Evolutionary conservation across 2,113 vertebrate species (phyloP).

Genomic region (Trematocara variabile): DNA sequence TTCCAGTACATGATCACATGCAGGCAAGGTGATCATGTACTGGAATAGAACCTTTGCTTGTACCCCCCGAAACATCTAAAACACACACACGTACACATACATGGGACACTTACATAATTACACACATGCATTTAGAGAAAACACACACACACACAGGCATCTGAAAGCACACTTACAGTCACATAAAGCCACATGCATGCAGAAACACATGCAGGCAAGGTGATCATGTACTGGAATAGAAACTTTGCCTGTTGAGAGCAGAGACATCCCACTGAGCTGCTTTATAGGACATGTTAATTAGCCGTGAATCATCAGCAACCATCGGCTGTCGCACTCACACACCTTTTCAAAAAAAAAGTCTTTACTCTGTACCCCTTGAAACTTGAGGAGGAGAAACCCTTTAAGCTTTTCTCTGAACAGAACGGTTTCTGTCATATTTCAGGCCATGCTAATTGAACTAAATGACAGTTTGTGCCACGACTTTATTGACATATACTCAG

Average conservation of each 20-base stretch:
- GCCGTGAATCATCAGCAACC: background rate
- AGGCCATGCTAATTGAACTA: background rate
- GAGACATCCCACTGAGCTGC: constrained; percentile 4
- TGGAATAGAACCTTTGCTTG: too few relatives aligned
- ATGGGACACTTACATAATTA: constrained; percentile 31
- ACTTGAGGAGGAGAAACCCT: background rate
- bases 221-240: constrained; percentile 21
- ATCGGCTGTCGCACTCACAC: background rate
- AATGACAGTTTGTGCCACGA: background rate
- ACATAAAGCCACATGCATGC: constrained; percentile 49
- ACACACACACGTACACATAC: background rate
- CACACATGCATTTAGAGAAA: background rate
- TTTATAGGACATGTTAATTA: background rate
- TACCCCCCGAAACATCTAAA: too few relatives aligned
- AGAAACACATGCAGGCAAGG: constrained; percentile 15
- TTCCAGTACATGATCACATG: too few relatives aligned
- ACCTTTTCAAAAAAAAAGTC: background rate
- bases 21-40: too few relatives aligned
- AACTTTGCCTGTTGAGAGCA: constrained; percentile 14
- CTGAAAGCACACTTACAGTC: constrained; percentile 26
- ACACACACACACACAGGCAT: constrained; percentile 12
- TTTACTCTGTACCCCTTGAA: background rate
- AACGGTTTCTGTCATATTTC: background rate
- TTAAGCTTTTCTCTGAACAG: background rate
- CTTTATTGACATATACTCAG: background rate